Conservation (phyloP, 2,888 invertebrate genomes). For the Chaitophorus viminalis region DNA sequence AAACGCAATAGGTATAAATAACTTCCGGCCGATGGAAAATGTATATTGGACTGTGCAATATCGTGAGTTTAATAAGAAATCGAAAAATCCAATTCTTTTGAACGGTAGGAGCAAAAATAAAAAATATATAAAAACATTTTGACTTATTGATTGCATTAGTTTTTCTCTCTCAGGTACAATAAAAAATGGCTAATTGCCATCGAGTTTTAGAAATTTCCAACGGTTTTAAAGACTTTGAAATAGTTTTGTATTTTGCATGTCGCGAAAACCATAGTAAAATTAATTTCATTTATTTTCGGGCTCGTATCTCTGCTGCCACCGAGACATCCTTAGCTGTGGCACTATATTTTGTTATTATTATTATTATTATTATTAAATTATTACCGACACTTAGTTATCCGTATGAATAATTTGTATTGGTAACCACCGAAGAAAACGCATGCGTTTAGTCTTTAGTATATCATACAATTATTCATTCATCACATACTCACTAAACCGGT, state of each 20-base stretch:
- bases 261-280: not conserved
- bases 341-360: not conserved
- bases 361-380: not conserved
- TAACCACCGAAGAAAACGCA: not conserved
- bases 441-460: not conserved
- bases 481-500: not conserved
- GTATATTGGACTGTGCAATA: not conserved
- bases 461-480: too few relatives aligned
- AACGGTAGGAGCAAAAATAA: not conserved
- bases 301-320: not conserved
- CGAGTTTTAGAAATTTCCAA: slow-evolving; percentile 8
- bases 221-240: slow-evolving; percentile 2
- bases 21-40: not conserved
- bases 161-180: slow-evolving; percentile 11
- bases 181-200: slow-evolving; percentile 33
- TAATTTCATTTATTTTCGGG: not conserved
- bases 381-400: not conserved
- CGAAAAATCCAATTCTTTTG: slow-evolving; percentile 30
- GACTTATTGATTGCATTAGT: slow-evolving; percentile 32
- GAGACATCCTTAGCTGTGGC: not conserved
- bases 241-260: not conserved
- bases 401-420: not conserved
- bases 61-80: slow-evolving; percentile 31
- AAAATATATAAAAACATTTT: slow-evolving; percentile 23
- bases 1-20: not conserved